Percentiles rank a stretch among this genome's conserved stretches.
Conservation (phyloP, 2,113 vertebrate species). For the Lota lota region DNA sequence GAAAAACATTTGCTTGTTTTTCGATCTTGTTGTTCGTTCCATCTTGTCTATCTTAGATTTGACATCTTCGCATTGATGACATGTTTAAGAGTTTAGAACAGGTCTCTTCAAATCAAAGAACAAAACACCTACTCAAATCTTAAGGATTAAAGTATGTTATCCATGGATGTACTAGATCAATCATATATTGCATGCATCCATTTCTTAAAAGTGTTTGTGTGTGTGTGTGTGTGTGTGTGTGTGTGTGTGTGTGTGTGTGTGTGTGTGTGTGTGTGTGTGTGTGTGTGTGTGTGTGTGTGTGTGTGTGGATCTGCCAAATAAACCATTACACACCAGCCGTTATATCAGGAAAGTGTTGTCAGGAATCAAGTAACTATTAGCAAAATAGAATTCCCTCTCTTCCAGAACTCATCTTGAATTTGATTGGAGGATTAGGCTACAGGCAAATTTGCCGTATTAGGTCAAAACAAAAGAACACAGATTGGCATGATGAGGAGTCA, state of each 20-base stretch:
- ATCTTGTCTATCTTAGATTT: no score
- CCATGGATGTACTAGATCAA: not conserved
- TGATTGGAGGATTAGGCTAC: not conserved
- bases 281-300: not conserved
- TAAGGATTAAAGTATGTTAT: no score
- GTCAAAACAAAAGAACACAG: no score
- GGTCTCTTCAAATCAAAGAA: no score
- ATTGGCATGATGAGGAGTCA: no score
- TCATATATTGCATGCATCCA: not conserved
- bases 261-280: not conserved
- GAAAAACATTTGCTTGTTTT: no score
- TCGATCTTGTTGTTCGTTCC: no score
- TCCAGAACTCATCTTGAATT: not conserved
- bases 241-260: not conserved
- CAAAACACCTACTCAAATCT: no score
- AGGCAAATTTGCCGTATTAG: not conserved
- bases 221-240: not conserved
- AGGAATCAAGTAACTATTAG: not conserved
- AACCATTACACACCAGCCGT: not conserved
- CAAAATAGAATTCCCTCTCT: not conserved
- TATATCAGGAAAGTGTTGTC: not conserved
- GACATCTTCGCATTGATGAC: no score
- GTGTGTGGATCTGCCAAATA: not conserved
- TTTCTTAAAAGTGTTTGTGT: not conserved
- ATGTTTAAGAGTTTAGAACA: no score